phyloP scores from a whole-genome alignment of 2,888 invertebrate species.

The Chloroclysta siterata region DNA sequence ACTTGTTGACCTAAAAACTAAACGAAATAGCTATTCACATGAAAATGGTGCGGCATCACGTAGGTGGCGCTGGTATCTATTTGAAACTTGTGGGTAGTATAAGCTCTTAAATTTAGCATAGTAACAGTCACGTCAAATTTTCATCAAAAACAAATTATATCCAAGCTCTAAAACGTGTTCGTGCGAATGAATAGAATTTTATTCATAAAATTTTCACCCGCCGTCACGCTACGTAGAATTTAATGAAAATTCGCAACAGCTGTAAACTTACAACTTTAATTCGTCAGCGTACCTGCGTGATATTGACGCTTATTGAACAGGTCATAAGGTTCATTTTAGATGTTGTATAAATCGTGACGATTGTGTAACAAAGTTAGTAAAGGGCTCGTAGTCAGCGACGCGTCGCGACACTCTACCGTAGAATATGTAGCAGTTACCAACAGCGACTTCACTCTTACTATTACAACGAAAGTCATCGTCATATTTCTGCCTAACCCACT shows the following conservation, averaged over 20 bases:
- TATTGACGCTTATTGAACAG: constrained; percentile 44
- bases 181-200: constrained; percentile 27
- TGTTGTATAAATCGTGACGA: constrained; percentile 32
- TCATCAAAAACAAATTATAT: constrained; percentile 35
- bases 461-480: neutral
- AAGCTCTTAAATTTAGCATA: neutral
- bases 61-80: neutral
- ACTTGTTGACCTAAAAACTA: constrained; percentile 4
- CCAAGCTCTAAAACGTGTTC: constrained; percentile 27
- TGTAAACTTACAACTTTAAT: constrained; percentile 55
- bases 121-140: constrained; percentile 12
- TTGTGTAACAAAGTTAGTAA: constrained; percentile 60
- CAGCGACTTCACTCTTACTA: neutral
- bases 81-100: neutral
- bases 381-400: constrained; percentile 50
- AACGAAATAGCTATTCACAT: constrained; percentile 1
- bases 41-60: neutral
- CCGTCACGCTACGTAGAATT: constrained; percentile 36
- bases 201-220: constrained; percentile 33
- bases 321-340: constrained; percentile 46
- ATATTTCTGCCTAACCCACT: neutral
- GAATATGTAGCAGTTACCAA: constrained; percentile 1
- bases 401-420: constrained; percentile 28
- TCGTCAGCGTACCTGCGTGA: constrained; percentile 42
- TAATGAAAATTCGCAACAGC: constrained; percentile 58